Evolutionary conservation across 2,113 vertebrate genomes (phyloP).

Genomic region (Nothocercus nigrocapillus): DNA sequence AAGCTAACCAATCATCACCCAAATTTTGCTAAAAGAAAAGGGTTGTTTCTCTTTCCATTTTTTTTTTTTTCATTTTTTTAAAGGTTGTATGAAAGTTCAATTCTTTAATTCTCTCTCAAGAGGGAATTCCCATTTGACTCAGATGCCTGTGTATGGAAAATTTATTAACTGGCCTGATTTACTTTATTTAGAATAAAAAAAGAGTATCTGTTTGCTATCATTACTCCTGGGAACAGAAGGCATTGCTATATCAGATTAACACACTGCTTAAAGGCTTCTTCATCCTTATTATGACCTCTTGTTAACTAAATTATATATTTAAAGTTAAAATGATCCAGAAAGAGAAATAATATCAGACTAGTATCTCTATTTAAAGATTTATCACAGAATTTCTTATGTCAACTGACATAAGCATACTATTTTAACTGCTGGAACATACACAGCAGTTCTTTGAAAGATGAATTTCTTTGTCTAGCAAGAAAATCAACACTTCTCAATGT

Average conservation of each 20-base stretch:
- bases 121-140: constrained; percentile 34
- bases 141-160: constrained; percentile 42
- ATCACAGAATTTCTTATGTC: not conserved
- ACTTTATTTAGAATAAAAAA: constrained; percentile 62
- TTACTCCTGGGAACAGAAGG: constrained; percentile 43
- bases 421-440: not conserved
- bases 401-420: not conserved
- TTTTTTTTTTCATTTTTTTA: not conserved
- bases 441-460: not conserved
- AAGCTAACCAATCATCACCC: not conserved
- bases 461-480: not conserved
- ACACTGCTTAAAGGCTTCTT: constrained; percentile 24
- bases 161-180: constrained; percentile 48
- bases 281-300: constrained; percentile 32
- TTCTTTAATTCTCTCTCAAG: constrained; percentile 7
- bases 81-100: not conserved
- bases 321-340: constrained; percentile 6
- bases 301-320: not conserved
- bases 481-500: not conserved
- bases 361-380: not conserved
- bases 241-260: constrained; percentile 17
- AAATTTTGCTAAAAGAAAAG: not conserved
- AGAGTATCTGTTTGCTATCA: constrained; percentile 34
- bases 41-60: not conserved
- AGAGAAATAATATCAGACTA: not conserved